Percentiles rank a stretch among this genome's conserved stretches.
Conservation (phyloP, 2,888 invertebrate species). For the Stenichneumon culpator region DNA sequence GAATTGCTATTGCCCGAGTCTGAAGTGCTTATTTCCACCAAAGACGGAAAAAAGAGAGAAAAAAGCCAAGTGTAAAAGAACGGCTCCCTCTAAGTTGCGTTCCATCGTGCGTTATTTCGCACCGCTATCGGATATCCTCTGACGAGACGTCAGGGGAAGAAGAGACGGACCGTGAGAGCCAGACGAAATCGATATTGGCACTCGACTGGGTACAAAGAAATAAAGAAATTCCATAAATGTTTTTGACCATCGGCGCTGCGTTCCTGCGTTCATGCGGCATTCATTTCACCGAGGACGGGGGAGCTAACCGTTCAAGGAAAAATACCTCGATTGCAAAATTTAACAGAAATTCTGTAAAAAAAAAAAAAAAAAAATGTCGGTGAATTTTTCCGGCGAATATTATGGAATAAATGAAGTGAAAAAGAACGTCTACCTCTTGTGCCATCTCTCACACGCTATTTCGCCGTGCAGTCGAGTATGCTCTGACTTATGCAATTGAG, state of each 20-base stretch:
- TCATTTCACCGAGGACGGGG: not conserved
- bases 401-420: not conserved
- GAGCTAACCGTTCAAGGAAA: not conserved
- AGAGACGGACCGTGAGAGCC: constrained; percentile 30
- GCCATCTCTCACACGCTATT: not conserved
- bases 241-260: not conserved
- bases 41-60: constrained; percentile 31
- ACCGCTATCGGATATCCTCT: constrained; percentile 43
- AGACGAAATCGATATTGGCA: constrained; percentile 56
- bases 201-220: constrained; percentile 42
- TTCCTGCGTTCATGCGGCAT: not conserved
- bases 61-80: constrained; percentile 22
- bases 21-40: constrained; percentile 51
- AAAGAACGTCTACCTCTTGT: constrained; percentile 9
- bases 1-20: constrained; percentile 56
- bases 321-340: no score
- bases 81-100: not conserved
- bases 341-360: no score
- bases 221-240: constrained; percentile 12
- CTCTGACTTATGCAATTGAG: constrained; percentile 23
- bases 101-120: constrained; percentile 16
- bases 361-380: no score
- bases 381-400: no score
- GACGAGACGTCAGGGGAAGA: constrained; percentile 45
- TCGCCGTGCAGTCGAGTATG: constrained; percentile 31